phyloP scores from a whole-genome alignment of 2,888 invertebrate genomes.

The Tipula confusa region DNA sequence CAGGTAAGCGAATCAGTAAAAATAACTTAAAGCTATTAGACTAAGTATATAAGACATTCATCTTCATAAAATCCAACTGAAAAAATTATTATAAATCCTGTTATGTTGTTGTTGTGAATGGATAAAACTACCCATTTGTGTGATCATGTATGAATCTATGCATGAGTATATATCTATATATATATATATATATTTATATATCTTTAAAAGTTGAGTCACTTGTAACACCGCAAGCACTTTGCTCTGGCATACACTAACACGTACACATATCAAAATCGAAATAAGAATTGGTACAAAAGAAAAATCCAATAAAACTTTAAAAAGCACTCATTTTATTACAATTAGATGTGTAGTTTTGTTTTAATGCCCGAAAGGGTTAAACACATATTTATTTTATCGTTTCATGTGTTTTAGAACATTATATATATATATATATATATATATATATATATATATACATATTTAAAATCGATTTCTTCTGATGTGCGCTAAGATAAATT shows the following conservation, averaged over 20 bases:
- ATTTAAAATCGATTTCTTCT: not conserved
- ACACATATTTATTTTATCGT: not conserved
- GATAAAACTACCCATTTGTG: not conserved
- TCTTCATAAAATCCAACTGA: not conserved
- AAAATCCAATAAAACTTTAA: not conserved
- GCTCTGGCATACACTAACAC: not conserved
- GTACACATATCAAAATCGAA: not conserved
- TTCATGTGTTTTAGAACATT: not conserved
- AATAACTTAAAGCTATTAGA: not conserved
- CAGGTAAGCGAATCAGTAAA: slow-evolving; percentile 54
- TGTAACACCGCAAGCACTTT: not conserved
- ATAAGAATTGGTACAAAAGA: not conserved
- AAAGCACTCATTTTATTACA: not conserved
- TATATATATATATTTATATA: too few relatives aligned
- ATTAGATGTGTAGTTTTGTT: not conserved
- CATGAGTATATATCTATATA: too few relatives aligned
- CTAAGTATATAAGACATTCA: not conserved
- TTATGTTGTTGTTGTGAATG: not conserved
- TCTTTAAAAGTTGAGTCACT: not conserved
- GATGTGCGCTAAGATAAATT: slow-evolving; percentile 25
- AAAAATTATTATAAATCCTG: too few relatives aligned
- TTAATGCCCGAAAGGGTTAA: not conserved
- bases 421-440: too few relatives aligned
- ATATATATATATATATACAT: too few relatives aligned
- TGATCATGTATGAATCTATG: too few relatives aligned